Conservation (phyloP, 2,113 vertebrate genomes). For the Macrotus californicus region DNA sequence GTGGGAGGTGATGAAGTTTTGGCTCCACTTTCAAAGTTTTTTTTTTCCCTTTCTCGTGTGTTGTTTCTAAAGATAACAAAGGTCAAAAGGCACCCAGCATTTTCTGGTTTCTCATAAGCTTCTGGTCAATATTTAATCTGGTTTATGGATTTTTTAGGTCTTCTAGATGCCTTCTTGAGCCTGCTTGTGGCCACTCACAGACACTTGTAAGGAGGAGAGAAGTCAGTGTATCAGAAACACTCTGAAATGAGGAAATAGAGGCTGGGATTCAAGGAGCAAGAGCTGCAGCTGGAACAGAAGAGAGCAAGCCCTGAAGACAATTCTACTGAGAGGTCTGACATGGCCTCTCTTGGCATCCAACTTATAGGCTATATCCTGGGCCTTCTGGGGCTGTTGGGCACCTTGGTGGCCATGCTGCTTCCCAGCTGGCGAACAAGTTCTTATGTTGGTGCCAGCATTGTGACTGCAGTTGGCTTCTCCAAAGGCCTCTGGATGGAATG, state of each 20-base stretch:
- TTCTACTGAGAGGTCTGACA: slow-evolving; percentile 62
- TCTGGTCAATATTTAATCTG: slow-evolving; percentile 78
- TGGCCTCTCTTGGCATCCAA: slow-evolving; percentile 90
- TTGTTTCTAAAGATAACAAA: slow-evolving; percentile 72
- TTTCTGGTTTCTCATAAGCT: slow-evolving; percentile 76
- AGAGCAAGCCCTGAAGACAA: neutral
- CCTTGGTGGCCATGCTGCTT: slow-evolving; percentile 87
- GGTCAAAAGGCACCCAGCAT: slow-evolving; percentile 73
- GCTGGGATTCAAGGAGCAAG: slow-evolving; percentile 5
- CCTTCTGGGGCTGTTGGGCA: slow-evolving; percentile 89
- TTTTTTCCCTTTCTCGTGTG: slow-evolving; percentile 54
- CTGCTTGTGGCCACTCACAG: slow-evolving; percentile 59
- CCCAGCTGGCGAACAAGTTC: slow-evolving; percentile 92
- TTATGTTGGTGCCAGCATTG: slow-evolving; percentile 93
- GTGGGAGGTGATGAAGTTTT: slow-evolving; percentile 65
- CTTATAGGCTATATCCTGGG: slow-evolving; percentile 91
- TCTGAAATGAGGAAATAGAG: slow-evolving; percentile 41
- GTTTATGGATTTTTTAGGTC: slow-evolving; percentile 68
- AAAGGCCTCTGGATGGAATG: slow-evolving; percentile 99
- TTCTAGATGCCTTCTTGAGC: slow-evolving; percentile 70
- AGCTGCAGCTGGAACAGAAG: neutral
- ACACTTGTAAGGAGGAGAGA: slow-evolving; percentile 58
- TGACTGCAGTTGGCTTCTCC: slow-evolving; percentile 90
- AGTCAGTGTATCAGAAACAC: neutral
- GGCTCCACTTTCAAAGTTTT: slow-evolving; percentile 53